Evolutionary conservation across 2,797 vertebrate species (phyloP).

Genomic region (Pelochelys cantorii): DNA sequence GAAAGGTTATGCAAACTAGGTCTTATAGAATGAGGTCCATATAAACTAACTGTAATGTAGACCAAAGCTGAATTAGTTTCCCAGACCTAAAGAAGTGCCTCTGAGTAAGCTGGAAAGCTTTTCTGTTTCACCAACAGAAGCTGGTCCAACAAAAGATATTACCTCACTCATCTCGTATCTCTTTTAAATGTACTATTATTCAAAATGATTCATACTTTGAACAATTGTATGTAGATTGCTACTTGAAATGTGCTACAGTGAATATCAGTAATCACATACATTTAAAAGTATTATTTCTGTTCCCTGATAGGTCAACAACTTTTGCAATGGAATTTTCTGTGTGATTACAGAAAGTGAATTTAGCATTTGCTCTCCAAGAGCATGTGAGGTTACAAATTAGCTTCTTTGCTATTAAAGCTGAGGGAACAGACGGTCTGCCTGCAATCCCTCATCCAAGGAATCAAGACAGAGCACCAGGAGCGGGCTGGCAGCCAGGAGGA

Average conservation of each 20-base stretch:
- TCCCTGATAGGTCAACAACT: not conserved
- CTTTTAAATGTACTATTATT: not conserved
- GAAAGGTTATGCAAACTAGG: too few relatives aligned
- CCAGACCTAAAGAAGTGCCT: not conserved
- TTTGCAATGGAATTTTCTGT: not conserved
- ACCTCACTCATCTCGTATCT: not conserved
- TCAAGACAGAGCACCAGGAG: too few relatives aligned
- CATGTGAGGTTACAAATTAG: not conserved
- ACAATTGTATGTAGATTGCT: not conserved
- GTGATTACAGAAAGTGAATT: not conserved
- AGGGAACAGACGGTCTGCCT: too few relatives aligned
- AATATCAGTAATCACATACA: not conserved
- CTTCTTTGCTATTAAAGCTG: not conserved
- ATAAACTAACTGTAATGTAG: not conserved
- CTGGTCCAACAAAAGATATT: not conserved
- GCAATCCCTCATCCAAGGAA: too few relatives aligned
- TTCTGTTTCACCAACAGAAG: not conserved
- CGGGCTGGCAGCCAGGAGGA: too few relatives aligned
- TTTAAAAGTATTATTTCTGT: not conserved
- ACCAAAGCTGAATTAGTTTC: not conserved
- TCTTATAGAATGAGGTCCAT: not conserved
- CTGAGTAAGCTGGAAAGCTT: not conserved
- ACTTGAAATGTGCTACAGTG: not conserved
- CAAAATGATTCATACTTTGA: not conserved
- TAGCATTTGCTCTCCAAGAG: not conserved